Base-by-base conservation (phyloP, 2,113 vertebrate species). In the Nipponia nippon region DNA sequence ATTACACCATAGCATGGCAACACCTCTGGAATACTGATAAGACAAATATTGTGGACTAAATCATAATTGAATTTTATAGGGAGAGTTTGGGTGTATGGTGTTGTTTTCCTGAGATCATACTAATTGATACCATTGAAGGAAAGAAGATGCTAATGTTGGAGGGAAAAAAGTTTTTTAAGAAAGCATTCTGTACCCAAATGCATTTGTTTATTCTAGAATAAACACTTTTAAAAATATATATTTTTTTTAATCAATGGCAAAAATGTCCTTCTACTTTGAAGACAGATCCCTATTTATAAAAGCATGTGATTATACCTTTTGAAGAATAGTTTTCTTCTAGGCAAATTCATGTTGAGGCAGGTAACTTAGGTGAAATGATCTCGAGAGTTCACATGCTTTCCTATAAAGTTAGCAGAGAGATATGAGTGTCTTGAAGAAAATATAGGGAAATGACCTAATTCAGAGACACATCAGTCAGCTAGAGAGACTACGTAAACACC, bases 71-170 rank as follows among this genome's bases (percentile, higher is more conserved):
- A 58, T 22, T 76, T 44, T 22, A 1, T 29, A 76, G 26, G 22
- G 46, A 58, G 7, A 36, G 2, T 56, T 82, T 40, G 6, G 1
- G 1, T 13, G 13, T 46, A 27, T 3, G 27, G 1, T 1, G 3
- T 32, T 44, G 2, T 70, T 87, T 82, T 67, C 17, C 3, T 26
- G n/a, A 55, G 3, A 55, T 7, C 7, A 14, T 4, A 44, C 15
- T 50, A 15, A 40, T 19, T 78, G 20, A 32, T 18, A 42, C 7
- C 12, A 25, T 19, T 52, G 15, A 18, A 52, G 23, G 15, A 83
- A 42, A 52, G 21, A 83, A 61, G 14, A 56, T 40, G 9, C 15
- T 78, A 17, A 29, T 30, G 32, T 23, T 46, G 20, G 40, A 55
- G 21, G 25, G 12, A 50, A 69, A 66, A 47, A 25, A 7, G 14